These are phyloP conservation scores for Pipistrellus nathusii DNA, from an alignment of 2,797 vertebrate species.

Conservation along the genomic window DNA sequence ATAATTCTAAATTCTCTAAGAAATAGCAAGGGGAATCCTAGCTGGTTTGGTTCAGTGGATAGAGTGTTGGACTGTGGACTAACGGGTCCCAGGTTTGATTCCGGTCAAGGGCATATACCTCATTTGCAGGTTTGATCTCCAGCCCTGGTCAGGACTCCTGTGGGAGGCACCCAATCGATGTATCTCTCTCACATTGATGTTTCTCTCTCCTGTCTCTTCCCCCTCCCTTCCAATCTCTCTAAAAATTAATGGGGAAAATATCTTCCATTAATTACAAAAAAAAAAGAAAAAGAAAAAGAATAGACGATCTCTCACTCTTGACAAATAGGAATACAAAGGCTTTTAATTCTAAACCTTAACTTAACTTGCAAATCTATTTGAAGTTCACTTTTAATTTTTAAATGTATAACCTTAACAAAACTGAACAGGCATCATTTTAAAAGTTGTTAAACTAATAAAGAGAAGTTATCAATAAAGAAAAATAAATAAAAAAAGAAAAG, in stretches of 20 bases:
- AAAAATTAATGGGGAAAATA: too few relatives aligned
- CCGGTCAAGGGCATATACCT: too few relatives aligned
- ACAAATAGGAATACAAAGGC: conserved; percentile 1
- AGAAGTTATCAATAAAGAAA: background rate
- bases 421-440: background rate
- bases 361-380: conserved; percentile 69
- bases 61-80: too few relatives aligned
- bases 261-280: too few relatives aligned
- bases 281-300: background rate
- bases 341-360: conserved; percentile 20
- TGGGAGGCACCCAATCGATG: too few relatives aligned
- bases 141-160: too few relatives aligned
- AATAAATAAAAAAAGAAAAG: background rate
- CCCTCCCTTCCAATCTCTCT: too few relatives aligned
- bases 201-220: too few relatives aligned
- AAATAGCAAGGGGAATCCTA: background rate
- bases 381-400: conserved; percentile 62
- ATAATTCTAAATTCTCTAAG: conserved; percentile 54
- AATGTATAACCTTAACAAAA: conserved; percentile 35
- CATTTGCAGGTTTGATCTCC: too few relatives aligned
- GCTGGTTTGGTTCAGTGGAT: too few relatives aligned
- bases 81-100: too few relatives aligned
- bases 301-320: conserved; percentile 14
- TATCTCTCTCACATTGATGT: too few relatives aligned
- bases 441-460: conserved; percentile 52